phyloP scores from a whole-genome alignment of 2,113 vertebrate species.

The Aplodontia rufa region DNA sequence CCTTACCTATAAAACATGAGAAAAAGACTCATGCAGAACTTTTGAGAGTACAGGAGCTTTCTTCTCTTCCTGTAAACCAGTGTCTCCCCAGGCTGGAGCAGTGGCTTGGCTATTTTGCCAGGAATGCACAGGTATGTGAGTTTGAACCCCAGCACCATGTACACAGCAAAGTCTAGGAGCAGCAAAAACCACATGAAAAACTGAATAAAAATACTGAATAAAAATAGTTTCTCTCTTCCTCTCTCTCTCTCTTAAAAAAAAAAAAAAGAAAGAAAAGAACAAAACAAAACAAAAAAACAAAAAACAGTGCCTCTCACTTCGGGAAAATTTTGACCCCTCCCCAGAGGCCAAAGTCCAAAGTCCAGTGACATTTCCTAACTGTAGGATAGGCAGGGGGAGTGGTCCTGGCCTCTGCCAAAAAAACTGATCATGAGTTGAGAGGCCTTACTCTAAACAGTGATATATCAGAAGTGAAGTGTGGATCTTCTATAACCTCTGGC shows the following conservation, averaged over 20 bases:
- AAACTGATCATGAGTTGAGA: background rate
- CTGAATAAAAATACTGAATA: no score
- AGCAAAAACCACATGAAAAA: no score
- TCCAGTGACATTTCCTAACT: background rate
- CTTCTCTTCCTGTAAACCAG: background rate
- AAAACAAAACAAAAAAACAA: no score
- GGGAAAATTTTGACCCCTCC: rapidly evolving
- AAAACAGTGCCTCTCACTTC: no score
- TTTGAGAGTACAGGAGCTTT: background rate
- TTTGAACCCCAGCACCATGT: no score
- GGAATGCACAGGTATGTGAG: no score
- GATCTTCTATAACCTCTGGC: background rate
- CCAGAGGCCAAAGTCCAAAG: background rate
- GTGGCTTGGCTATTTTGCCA: no score
- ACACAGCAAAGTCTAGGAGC: no score
- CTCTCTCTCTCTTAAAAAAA: no score
- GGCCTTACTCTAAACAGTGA: background rate
- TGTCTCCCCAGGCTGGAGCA: no score
- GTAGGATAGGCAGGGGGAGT: background rate
- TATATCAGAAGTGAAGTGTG: background rate
- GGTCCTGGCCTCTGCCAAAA: background rate
- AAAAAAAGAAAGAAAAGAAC: no score
- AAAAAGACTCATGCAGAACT: background rate
- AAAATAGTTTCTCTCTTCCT: no score
- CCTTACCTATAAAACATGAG: background rate